phyloP scores from a whole-genome alignment of 2,888 invertebrate species.

The Caradrina kadenii region DNA sequence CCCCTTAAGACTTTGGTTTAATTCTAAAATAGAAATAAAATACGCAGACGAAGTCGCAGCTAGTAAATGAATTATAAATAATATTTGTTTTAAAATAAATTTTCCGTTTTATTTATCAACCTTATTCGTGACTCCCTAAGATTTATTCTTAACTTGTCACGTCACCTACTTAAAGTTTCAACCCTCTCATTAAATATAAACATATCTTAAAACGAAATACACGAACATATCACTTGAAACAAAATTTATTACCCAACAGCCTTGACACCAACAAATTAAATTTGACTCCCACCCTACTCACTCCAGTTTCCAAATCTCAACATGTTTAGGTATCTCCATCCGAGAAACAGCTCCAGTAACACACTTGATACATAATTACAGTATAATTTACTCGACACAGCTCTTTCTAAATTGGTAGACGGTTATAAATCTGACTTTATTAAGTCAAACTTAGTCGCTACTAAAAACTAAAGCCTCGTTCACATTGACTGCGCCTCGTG shows the following conservation, averaged over 20 bases:
- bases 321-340: slow-evolving; percentile 2
- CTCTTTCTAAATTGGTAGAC: slow-evolving; percentile 34
- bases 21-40: no score
- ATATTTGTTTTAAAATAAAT: no score
- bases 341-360: neutral
- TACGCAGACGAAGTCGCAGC: no score
- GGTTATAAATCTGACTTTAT: slow-evolving; percentile 28
- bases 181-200: neutral
- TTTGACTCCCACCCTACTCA: neutral
- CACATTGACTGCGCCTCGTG: neutral
- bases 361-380: slow-evolving; percentile 20
- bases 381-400: slow-evolving; percentile 20
- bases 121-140: no score
- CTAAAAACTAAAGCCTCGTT: slow-evolving; percentile 9
- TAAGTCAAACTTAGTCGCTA: slow-evolving; percentile 3
- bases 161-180: neutral
- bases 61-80: no score
- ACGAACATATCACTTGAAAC: neutral
- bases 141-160: no score
- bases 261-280: slow-evolving; percentile 21
- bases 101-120: no score
- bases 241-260: slow-evolving; percentile 1
- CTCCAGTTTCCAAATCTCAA: slow-evolving; percentile 5
- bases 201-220: neutral
- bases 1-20: no score